Evolutionary conservation across 2,888 invertebrate genomes (phyloP).

Genomic region (Lasioglossum oenotherae): DNA sequence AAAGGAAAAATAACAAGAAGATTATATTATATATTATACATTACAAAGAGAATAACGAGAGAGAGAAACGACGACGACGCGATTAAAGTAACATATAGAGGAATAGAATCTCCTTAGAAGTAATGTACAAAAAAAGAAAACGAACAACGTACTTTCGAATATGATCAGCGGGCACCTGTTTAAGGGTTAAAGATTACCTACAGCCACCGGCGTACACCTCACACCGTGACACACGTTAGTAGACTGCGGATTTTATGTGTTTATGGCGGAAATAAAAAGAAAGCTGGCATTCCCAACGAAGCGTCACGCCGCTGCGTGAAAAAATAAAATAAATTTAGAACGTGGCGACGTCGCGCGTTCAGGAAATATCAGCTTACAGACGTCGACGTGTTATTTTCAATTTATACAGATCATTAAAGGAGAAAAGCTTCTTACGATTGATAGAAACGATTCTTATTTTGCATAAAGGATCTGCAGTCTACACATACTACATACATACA

Average conservation of each 20-base stretch:
- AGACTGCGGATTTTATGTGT: neutral
- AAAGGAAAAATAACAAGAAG: neutral
- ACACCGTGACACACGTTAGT: neutral
- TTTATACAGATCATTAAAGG: no score
- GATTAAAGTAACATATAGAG: neutral
- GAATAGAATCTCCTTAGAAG: slow-evolving; percentile 27
- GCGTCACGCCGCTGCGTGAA: no score
- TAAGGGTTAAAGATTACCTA: slow-evolving; percentile 60
- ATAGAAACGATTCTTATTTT: neutral
- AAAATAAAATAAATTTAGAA: no score
- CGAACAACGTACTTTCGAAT: neutral
- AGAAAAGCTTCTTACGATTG: neutral
- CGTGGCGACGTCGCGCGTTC: no score
- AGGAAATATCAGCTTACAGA: no score
- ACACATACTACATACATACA: neutral
- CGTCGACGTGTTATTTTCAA: no score
- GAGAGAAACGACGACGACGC: neutral
- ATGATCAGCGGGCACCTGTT: slow-evolving; percentile 45
- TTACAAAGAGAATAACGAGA: neutral
- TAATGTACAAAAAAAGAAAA: neutral
- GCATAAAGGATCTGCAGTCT: neutral
- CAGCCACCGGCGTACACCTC: slow-evolving; percentile 16
- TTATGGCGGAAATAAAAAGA: neutral
- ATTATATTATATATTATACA: slow-evolving; percentile 9
- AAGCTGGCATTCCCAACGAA: neutral